Evolutionary conservation across 2,113 vertebrate genomes (phyloP).

Genomic region (Mustelus asterias): DNA sequence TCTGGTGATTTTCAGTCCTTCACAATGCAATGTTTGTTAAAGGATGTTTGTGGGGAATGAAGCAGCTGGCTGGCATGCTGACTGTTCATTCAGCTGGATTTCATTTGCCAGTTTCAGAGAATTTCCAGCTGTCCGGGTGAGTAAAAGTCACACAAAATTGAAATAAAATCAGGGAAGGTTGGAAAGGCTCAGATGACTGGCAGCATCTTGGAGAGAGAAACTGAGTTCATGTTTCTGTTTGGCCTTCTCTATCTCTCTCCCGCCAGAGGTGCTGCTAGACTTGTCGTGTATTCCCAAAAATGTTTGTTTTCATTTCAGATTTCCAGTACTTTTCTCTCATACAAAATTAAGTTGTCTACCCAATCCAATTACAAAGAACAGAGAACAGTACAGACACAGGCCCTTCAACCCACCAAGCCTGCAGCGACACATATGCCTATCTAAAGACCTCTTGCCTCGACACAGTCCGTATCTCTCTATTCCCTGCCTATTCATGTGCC

Average conservation of each 20-base stretch:
- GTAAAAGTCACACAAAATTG: too few species aligned
- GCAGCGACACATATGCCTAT: too few species aligned
- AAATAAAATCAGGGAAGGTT: not conserved
- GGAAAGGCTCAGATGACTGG: not conserved
- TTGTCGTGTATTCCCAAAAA: not conserved
- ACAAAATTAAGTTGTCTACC: not conserved
- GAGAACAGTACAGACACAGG: too few species aligned
- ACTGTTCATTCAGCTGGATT: not conserved
- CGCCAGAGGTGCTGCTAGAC: not conserved
- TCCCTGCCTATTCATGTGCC: too few species aligned
- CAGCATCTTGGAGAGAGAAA: not conserved
- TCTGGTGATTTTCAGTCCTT: not conserved
- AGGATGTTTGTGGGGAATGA: not conserved
- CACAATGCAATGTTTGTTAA: not conserved
- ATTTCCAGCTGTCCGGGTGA: not conserved
- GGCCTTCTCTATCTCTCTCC: not conserved
- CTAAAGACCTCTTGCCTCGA: too few species aligned
- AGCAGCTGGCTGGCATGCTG: not conserved
- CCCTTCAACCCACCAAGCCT: too few species aligned
- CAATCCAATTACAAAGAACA: not conserved
- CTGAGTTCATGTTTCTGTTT: not conserved
- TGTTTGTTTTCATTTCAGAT: not conserved
- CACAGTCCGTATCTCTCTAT: too few species aligned
- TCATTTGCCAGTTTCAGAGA: not conserved
- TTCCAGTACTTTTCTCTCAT: not conserved